These are phyloP conservation scores for Cyphomyrmex costatus DNA, from an alignment of 1,140 invertebrate species.

Conservation along the genomic window DNA sequence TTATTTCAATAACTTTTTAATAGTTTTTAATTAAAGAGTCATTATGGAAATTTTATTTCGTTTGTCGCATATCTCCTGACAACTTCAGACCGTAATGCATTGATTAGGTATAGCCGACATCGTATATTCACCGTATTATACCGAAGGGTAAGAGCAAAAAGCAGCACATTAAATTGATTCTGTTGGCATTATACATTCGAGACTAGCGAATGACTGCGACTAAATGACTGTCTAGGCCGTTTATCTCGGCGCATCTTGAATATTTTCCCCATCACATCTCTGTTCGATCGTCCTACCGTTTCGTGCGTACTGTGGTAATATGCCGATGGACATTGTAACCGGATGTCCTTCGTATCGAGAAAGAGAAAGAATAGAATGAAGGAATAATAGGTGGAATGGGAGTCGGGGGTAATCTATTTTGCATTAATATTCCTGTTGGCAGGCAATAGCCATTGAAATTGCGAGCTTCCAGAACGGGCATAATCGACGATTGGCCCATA, in stretches of 20 bases:
- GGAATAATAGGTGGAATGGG: conserved; percentile 57
- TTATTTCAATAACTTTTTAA: conserved; percentile 4
- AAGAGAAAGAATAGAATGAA: conserved; percentile 38
- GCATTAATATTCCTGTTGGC: conserved; percentile 83
- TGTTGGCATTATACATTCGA: conserved; percentile 39
- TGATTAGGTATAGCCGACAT: neutral
- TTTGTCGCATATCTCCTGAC: neutral
- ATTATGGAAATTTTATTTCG: neutral
- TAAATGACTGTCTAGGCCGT: conserved; percentile 35
- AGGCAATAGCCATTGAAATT: conserved; percentile 78
- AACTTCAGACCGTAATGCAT: neutral
- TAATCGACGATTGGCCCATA: conserved; percentile 74
- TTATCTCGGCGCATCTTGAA: conserved; percentile 65
- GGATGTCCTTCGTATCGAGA: conserved; percentile 79
- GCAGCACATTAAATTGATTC: conserved; percentile 41
- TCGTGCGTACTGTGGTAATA: conserved; percentile 42
- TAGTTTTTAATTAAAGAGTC: neutral
- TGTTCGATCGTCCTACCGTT: conserved; percentile 58
- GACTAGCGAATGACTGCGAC: conserved; percentile 42
- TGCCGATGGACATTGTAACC: conserved; percentile 74
- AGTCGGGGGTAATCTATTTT: conserved; percentile 78
- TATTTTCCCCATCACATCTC: conserved; percentile 64
- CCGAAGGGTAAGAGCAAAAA: conserved; percentile 4
- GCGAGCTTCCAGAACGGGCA: conserved; percentile 71
- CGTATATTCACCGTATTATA: neutral